phyloP scores from a whole-genome alignment of 1,140 invertebrate species.

The Ridgeia piscesae region DNA sequence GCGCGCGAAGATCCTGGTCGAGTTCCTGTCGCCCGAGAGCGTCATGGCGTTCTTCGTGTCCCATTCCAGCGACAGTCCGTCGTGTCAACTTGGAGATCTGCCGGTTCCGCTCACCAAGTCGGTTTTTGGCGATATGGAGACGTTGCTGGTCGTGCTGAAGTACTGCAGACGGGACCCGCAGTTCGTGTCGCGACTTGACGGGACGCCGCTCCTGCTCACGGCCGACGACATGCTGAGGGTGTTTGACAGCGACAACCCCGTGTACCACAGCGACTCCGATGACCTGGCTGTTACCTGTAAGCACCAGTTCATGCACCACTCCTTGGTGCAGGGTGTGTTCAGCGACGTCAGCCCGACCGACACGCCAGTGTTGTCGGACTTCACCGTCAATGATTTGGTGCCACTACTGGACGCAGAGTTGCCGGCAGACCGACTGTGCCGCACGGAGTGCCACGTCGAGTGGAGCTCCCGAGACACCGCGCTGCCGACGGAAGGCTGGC shows the following conservation, averaged over 20 bases:
- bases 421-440: not conserved
- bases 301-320: not conserved
- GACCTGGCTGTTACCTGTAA: not conserved
- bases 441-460: not conserved
- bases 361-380: not conserved
- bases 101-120: not conserved
- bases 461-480: not conserved
- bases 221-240: not conserved
- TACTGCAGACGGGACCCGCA: not conserved
- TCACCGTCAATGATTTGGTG: not conserved
- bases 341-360: not conserved
- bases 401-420: not conserved
- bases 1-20: not conserved
- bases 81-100: not conserved
- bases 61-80: not conserved
- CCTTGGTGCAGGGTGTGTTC: not conserved
- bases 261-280: not conserved
- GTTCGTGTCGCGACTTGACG: not conserved
- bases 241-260: conserved; percentile 8
- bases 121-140: not conserved
- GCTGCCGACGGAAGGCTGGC: not conserved
- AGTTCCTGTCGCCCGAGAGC: not conserved
- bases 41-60: not conserved
- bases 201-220: not conserved
- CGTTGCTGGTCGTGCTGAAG: not conserved